A percentile compares a stretch with the other conserved stretches of the same genome.
Conservation (phyloP, 2,797 vertebrate species). For the Brachyrhaphis roseni region DNA sequence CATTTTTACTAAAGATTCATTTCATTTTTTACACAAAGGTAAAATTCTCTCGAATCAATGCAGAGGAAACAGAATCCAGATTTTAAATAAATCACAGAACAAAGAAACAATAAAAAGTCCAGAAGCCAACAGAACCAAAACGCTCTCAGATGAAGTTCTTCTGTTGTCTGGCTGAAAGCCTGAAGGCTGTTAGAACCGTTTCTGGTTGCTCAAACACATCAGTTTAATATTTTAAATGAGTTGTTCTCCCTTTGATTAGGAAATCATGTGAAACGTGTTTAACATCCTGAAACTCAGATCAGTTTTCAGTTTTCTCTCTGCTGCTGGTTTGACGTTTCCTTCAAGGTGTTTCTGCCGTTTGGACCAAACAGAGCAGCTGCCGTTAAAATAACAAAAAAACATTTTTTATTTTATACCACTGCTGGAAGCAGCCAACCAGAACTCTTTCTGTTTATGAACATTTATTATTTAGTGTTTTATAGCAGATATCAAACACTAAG, state of each 20-base stretch:
- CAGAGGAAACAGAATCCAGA: neutral
- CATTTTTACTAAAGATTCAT: too few relatives aligned
- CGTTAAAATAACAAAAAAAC: too few relatives aligned
- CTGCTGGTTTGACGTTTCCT: neutral
- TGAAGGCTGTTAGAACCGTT: neutral
- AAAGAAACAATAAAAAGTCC: neutral
- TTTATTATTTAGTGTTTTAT: neutral
- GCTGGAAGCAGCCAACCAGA: neutral
- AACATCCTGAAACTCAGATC: neutral
- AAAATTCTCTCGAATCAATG: neutral
- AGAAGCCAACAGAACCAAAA: neutral
- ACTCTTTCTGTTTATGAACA: neutral
- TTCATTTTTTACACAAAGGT: neutral
- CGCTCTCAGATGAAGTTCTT: neutral
- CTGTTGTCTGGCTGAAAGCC: neutral
- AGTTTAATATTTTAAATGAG: neutral
- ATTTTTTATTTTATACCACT: neutral
- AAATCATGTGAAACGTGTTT: neutral
- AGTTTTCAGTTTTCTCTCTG: neutral
- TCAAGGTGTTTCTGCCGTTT: neutral
- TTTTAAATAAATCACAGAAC: neutral
- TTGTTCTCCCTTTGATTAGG: neutral
- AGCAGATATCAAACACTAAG: neutral
- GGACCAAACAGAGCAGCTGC: too few relatives aligned
- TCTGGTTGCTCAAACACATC: neutral